Percentiles rank a stretch among this genome's conserved stretches.
phyloP scores from a whole-genome alignment of 2,797 vertebrate species.

The Gymnothorax reevesii region DNA sequence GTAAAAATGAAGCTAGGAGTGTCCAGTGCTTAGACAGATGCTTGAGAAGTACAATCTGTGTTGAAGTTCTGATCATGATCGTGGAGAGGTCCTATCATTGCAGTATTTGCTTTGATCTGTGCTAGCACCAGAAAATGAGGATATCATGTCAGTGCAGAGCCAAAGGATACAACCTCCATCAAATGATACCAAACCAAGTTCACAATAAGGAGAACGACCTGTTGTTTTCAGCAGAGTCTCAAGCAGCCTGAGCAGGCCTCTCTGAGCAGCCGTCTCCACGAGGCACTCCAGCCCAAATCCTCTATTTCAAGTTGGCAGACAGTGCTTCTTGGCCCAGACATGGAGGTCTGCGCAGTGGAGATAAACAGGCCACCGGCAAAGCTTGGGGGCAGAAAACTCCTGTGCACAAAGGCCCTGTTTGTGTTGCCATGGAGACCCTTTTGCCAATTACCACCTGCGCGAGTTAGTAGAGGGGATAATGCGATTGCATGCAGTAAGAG shows the following conservation, averaged over 20 bases:
- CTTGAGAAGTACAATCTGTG: neutral
- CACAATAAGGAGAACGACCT: neutral
- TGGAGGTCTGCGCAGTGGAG: neutral
- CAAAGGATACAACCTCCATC: neutral
- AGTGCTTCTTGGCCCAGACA: neutral
- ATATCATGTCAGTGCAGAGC: neutral
- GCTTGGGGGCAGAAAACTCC: neutral
- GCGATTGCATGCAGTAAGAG: neutral
- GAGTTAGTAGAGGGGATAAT: neutral
- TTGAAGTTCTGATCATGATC: neutral
- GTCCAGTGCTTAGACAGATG: neutral
- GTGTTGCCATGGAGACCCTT: constrained; percentile 6
- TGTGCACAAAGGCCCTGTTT: neutral
- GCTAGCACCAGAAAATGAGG: neutral
- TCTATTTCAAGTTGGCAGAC: neutral
- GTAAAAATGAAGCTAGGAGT: neutral
- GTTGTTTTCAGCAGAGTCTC: neutral
- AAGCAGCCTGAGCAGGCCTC: neutral
- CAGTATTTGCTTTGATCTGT: neutral
- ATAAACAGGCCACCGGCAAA: neutral
- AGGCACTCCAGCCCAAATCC: neutral
- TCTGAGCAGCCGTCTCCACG: neutral
- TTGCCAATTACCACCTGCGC: neutral
- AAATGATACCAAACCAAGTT: neutral
- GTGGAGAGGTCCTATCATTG: neutral